Percentiles rank a stretch among this genome's conserved stretches.
These are phyloP conservation scores for Syritta pipiens DNA, from an alignment of 2,888 invertebrate genomes.

Conservation along the genomic window DNA sequence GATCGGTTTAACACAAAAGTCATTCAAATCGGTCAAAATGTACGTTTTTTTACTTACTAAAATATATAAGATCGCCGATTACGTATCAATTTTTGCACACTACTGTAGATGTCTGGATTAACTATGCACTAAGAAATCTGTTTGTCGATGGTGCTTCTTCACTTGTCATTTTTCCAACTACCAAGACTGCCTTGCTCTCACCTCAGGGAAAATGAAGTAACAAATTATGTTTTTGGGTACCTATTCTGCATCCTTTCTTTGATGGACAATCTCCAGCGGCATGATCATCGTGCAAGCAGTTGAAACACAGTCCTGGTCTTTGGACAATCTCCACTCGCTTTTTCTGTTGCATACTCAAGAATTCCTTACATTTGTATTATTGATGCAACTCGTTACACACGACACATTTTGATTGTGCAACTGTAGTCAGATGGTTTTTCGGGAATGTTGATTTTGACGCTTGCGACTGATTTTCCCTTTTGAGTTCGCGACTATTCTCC, in stretches of 20 bases:
- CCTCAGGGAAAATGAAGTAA: neutral
- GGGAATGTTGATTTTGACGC: neutral
- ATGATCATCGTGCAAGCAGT: conserved; percentile 2
- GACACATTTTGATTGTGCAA: neutral
- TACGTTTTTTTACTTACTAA: no score
- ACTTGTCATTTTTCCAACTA: neutral
- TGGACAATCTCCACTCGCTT: conserved; percentile 1
- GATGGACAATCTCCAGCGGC: neutral
- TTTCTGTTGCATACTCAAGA: neutral
- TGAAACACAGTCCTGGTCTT: conserved; percentile 1
- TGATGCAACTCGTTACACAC: neutral
- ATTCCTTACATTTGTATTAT: neutral
- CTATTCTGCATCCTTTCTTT: neutral
- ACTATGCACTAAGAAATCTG: no score
- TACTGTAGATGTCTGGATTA: no score
- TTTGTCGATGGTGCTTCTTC: no score
- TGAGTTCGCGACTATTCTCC: conserved; percentile 5
- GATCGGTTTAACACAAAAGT: no score
- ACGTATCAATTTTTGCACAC: no score
- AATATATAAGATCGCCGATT: no score
- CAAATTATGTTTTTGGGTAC: neutral
- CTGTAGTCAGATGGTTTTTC: neutral
- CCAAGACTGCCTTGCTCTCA: neutral
- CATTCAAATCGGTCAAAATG: no score
- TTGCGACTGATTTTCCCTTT: neutral